Percentiles rank a stretch among this genome's conserved stretches.
Conservation (phyloP, 2,888 invertebrate species). For the Xylota sylvarum region DNA sequence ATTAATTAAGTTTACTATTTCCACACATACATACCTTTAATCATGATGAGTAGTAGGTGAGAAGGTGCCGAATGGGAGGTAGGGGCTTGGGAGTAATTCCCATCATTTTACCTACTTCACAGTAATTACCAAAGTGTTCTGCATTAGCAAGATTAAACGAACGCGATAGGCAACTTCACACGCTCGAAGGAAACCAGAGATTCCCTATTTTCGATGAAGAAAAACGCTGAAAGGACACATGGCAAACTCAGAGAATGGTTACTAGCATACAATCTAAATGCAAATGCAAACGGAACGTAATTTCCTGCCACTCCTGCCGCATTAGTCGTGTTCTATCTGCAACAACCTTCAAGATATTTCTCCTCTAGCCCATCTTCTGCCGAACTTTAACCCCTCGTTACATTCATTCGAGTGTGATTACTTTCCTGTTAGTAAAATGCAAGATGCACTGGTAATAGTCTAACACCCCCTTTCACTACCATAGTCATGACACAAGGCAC, state of each 20-base stretch:
- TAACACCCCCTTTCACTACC: background rate
- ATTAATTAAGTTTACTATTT: slow-evolving; percentile 39
- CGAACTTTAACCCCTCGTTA: slow-evolving; percentile 34
- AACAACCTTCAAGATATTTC: slow-evolving; percentile 84
- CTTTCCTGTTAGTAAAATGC: slow-evolving; percentile 66
- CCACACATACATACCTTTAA: background rate
- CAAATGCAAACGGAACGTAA: slow-evolving; percentile 72
- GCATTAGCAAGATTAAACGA: slow-evolving; percentile 67
- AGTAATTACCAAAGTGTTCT: slow-evolving; percentile 69
- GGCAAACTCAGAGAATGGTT: background rate
- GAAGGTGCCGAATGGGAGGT: too few relatives aligned
- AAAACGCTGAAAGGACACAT: background rate
- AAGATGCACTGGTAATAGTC: slow-evolving; percentile 34
- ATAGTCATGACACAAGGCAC: slow-evolving; percentile 12
- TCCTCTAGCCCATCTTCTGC: slow-evolving; percentile 64
- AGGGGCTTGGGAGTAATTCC: background rate
- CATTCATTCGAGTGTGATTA: slow-evolving; percentile 63
- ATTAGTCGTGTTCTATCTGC: slow-evolving; percentile 82
- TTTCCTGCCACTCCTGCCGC: slow-evolving; percentile 70
- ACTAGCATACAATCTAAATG: slow-evolving; percentile 68
- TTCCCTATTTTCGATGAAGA: background rate
- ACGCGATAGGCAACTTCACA: slow-evolving; percentile 40
- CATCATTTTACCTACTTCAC: slow-evolving; percentile 35
- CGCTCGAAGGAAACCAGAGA: slow-evolving; percentile 16
- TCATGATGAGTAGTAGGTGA: background rate